Evolutionary conservation across 2,888 invertebrate genomes (phyloP).

Genomic region (Trypoxylon attenuatum): DNA sequence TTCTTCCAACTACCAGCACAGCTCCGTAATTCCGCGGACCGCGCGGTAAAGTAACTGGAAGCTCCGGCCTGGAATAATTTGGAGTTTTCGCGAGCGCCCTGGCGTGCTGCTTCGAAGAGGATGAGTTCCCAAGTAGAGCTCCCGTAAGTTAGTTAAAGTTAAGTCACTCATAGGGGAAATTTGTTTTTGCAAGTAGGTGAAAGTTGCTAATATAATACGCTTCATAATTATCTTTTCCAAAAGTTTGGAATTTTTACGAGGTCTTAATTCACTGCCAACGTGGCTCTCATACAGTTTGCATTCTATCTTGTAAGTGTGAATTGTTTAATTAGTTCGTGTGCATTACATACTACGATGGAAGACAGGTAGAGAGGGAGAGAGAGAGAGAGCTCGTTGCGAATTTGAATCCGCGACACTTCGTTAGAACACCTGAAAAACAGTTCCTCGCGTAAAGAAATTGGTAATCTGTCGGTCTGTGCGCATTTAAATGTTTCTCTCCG

Average conservation of each 20-base stretch:
- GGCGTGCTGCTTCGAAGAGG: slow-evolving; percentile 20
- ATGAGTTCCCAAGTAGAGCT: slow-evolving; percentile 41
- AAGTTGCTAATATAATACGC: slow-evolving; percentile 26
- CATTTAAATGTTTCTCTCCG: neutral
- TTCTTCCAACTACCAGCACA: slow-evolving; percentile 22
- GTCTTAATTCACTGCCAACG: slow-evolving; percentile 3
- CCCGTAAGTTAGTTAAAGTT: slow-evolving; percentile 54
- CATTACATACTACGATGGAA: neutral
- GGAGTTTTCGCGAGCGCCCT: slow-evolving; percentile 40
- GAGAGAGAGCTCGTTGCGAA: neutral
- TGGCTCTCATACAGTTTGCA: neutral
- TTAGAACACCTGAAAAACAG: neutral
- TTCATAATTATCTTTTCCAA: slow-evolving; percentile 6
- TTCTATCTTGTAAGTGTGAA: no score
- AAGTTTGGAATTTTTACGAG: slow-evolving; percentile 19
- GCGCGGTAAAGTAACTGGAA: slow-evolving; percentile 19
- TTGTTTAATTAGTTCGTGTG: neutral
- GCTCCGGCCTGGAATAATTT: slow-evolving; percentile 29
- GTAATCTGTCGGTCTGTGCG: neutral
- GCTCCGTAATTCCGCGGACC: neutral
- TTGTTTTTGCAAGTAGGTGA: slow-evolving; percentile 37
- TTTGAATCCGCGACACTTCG: neutral
- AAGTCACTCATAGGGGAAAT: slow-evolving; percentile 40
- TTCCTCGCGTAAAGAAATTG: no score
- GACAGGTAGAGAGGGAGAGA: no score